Evolutionary conservation across 2,888 invertebrate species (phyloP).

Genomic region (Phragmatobia fuliginosa): DNA sequence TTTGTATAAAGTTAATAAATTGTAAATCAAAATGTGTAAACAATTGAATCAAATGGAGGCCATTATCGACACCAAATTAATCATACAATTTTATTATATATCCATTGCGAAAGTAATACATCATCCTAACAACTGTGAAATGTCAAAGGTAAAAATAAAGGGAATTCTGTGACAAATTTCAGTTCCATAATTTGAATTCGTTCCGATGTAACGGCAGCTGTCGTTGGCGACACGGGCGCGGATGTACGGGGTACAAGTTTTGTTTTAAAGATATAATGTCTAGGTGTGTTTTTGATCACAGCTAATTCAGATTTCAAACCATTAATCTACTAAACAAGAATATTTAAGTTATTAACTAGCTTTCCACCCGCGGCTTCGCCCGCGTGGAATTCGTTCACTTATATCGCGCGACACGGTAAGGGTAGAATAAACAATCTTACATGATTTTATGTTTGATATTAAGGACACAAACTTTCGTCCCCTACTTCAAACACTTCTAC

Average conservation of each 20-base stretch:
- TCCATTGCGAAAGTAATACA: conserved; percentile 45
- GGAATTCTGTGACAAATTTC: conserved; percentile 58
- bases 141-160: conserved; percentile 51
- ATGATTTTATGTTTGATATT: no score
- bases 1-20: background rate
- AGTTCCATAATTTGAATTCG: conserved; percentile 66
- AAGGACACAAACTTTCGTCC: no score
- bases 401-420: no score
- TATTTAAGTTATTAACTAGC: no score
- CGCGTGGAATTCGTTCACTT: no score
- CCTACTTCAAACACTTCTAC: no score
- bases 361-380: no score
- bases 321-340: background rate
- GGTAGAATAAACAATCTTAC: no score
- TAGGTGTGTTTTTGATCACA: conserved; percentile 17
- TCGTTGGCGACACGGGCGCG: conserved; percentile 56
- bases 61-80: conserved; percentile 23
- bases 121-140: conserved; percentile 44
- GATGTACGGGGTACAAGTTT: conserved; percentile 46
- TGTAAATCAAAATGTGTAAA: conserved; percentile 5
- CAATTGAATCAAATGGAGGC: conserved; percentile 21
- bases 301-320: conserved; percentile 15
- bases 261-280: conserved; percentile 58
- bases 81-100: conserved; percentile 38
- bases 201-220: conserved; percentile 65